These are phyloP conservation scores for Folsomia candida DNA, from an alignment of 2,888 invertebrate genomes.

Conservation along the genomic window DNA sequence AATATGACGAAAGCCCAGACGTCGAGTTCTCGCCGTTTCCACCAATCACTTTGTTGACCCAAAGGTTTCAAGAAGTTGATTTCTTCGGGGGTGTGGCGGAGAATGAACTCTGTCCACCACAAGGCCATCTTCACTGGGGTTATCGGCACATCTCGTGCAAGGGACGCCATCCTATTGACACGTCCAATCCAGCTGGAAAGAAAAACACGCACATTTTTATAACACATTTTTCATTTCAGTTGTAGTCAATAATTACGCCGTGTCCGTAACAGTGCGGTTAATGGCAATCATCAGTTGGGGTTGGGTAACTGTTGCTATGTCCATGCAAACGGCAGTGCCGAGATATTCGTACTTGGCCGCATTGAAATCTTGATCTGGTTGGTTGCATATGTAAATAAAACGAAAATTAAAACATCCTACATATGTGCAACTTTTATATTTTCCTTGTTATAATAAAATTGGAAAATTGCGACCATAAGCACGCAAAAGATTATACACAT, in stretches of 20 bases:
- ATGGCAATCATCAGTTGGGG: conserved; percentile 45
- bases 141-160: conserved; percentile 36
- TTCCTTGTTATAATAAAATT: too few species aligned
- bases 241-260: too few species aligned
- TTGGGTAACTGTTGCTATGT: conserved; percentile 57
- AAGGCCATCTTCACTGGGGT: conserved; percentile 33
- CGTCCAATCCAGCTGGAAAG: too few species aligned
- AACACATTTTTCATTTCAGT: background rate
- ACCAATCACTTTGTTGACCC: conserved; percentile 25
- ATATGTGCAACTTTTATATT: too few species aligned
- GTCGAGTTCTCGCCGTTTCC: conserved; percentile 26
- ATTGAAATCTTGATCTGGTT: conserved; percentile 61
- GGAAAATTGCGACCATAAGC: too few species aligned
- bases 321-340: conserved; percentile 58
- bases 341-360: conserved; percentile 58
- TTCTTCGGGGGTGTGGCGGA: conserved; percentile 33
- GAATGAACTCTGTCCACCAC: conserved; percentile 41
- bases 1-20: conserved; percentile 6
- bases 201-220: background rate
- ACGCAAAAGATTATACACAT: background rate
- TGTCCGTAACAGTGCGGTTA: conserved; percentile 24
- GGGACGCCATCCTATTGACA: too few species aligned
- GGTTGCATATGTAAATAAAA: too few species aligned
- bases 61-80: conserved; percentile 22
- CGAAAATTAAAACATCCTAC: too few species aligned